Evolutionary conservation across 2,888 invertebrate genomes (phyloP).

Genomic region (Tricholauxania praeusta): DNA sequence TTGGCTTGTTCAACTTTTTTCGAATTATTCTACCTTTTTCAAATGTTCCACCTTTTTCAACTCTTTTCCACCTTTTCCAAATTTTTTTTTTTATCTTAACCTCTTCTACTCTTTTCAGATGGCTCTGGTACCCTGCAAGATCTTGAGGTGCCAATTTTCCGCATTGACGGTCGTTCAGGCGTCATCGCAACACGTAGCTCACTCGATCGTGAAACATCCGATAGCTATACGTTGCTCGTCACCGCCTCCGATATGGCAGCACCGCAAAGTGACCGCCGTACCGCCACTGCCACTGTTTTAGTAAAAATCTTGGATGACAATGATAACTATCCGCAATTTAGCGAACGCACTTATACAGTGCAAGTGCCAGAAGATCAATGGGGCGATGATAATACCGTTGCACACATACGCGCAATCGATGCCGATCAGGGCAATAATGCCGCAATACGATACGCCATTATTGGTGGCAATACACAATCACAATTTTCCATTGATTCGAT

Average conservation of each 20-base stretch:
- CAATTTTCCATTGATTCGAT: conserved; percentile 95
- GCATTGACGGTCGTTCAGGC: conserved; percentile 87
- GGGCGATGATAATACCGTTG: conserved; percentile 85
- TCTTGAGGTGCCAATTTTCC: conserved; percentile 82
- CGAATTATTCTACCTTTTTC: neutral
- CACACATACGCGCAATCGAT: conserved; percentile 87
- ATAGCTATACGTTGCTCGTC: conserved; percentile 86
- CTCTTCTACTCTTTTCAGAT: conserved; percentile 56
- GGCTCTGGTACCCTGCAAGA: conserved; percentile 72
- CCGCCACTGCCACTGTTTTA: conserved; percentile 85
- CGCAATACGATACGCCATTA: conserved; percentile 92
- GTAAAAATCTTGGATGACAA: conserved; percentile 89
- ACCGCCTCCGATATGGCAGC: conserved; percentile 88
- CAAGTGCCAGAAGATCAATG: conserved; percentile 90
- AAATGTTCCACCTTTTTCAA: neutral
- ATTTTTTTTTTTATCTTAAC: neutral
- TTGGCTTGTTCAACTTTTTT: no score
- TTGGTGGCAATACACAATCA: conserved; percentile 93
- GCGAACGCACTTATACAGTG: conserved; percentile 88
- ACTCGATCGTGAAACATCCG: conserved; percentile 89
- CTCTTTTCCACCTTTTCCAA: neutral
- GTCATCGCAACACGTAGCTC: conserved; percentile 85
- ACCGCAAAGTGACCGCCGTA: conserved; percentile 81
- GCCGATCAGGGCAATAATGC: conserved; percentile 94
- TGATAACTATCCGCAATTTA: conserved; percentile 94